phyloP scores from a whole-genome alignment of 2,888 invertebrate species.

The Drosophila helvetica region DNA sequence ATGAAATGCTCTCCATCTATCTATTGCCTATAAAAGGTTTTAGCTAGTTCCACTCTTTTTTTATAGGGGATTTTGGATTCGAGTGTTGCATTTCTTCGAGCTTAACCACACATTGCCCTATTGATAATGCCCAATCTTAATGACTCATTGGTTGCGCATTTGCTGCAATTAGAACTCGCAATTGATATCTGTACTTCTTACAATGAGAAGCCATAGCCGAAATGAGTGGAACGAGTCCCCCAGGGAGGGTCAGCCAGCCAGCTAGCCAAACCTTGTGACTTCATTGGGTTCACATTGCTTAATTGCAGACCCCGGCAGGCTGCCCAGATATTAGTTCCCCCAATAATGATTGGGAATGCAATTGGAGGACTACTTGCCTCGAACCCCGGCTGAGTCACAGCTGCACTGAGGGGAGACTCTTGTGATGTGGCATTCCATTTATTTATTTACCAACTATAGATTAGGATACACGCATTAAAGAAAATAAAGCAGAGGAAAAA shows the following conservation, averaged over 20 bases:
- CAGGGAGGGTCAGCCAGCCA: background rate
- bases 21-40: background rate
- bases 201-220: slow-evolving; percentile 2
- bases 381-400: slow-evolving; percentile 1
- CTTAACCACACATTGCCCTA: background rate
- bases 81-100: background rate
- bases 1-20: background rate
- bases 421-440: background rate
- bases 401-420: slow-evolving; percentile 2
- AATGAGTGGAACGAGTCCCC: background rate
- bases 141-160: slow-evolving; percentile 6
- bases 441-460: no score
- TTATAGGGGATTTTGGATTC: no score
- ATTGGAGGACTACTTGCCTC: background rate
- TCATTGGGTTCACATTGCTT: background rate
- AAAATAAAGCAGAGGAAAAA: no score
- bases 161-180: background rate
- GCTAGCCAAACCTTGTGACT: slow-evolving; percentile 27
- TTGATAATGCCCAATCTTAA: background rate
- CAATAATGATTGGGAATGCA: background rate
- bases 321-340: background rate
- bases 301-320: background rate
- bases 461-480: no score
- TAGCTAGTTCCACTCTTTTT: background rate
- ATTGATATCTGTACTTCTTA: background rate